These are phyloP conservation scores for Melinaea marsaeus DNA, from an alignment of 2,888 invertebrate species.

Conservation along the genomic window DNA sequence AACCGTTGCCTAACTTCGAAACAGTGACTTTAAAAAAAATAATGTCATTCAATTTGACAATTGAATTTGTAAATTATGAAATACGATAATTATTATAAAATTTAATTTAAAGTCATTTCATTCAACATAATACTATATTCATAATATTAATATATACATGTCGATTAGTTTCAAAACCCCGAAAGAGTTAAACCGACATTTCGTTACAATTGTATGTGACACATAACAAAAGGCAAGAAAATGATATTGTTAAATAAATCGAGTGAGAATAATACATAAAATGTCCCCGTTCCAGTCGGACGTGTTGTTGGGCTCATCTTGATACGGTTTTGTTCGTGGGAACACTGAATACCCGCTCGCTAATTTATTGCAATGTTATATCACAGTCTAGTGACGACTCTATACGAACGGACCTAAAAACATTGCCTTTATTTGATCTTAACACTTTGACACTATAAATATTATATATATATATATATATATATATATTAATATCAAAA, in stretches of 20 bases:
- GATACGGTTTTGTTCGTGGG: constrained; percentile 72
- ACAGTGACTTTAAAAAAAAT: not conserved
- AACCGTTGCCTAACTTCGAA: not conserved
- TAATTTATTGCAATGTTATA: constrained; percentile 70
- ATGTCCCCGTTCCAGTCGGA: constrained; percentile 59
- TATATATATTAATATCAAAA: too few species aligned
- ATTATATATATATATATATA: too few species aligned
- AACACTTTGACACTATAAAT: not conserved
- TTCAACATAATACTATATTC: too few species aligned
- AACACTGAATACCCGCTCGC: constrained; percentile 61
- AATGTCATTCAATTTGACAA: too few species aligned
- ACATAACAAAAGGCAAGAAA: constrained; percentile 69
- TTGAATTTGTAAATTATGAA: too few species aligned
- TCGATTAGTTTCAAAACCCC: not conserved
- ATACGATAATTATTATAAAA: too few species aligned
- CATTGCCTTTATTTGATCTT: constrained; percentile 18
- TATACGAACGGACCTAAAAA: constrained; percentile 48
- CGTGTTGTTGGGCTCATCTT: constrained; percentile 61
- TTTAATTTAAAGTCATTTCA: too few species aligned
- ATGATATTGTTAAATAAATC: constrained; percentile 66
- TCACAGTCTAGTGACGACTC: constrained; percentile 75
- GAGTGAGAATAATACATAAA: constrained; percentile 66
- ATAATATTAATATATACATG: too few species aligned
- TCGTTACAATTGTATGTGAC: constrained; percentile 52
- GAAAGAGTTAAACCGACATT: constrained; percentile 28